A percentile compares a stretch with the other conserved stretches of the same genome.
Conservation (phyloP, 2,113 vertebrate species). For the Perca fluviatilis region DNA sequence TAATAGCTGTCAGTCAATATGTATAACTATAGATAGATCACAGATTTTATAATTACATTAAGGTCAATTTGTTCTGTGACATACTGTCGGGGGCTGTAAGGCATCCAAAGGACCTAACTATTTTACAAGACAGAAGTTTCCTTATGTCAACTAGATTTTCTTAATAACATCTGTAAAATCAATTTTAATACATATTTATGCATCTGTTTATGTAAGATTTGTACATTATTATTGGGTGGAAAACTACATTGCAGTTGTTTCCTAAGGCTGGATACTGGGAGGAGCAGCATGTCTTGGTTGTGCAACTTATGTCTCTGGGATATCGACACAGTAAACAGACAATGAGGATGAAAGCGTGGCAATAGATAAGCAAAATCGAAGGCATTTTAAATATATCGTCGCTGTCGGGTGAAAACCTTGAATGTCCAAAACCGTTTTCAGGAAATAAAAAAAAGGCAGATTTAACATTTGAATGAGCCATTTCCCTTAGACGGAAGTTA, state of each 20-base stretch:
- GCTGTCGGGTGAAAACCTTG: too few species aligned
- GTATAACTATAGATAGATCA: neutral
- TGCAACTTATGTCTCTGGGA: neutral
- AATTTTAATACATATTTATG: neutral
- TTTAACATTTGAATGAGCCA: too few species aligned
- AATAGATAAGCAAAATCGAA: neutral
- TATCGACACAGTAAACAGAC: neutral
- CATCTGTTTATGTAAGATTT: neutral
- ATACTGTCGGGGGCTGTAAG: neutral
- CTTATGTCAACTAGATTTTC: neutral
- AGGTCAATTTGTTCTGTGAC: neutral
- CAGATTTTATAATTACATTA: neutral
- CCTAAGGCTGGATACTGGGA: neutral
- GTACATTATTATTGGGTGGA: neutral
- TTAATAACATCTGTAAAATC: neutral
- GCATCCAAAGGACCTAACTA: neutral
- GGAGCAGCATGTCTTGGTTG: neutral
- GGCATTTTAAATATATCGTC: too few species aligned
- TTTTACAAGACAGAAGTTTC: too few species aligned
- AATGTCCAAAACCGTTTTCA: too few species aligned
- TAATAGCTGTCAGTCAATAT: neutral
- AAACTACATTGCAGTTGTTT: slow-evolving; percentile 4
- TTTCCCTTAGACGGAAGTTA: too few species aligned
- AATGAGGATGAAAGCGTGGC: neutral
- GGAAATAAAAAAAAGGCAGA: too few species aligned